A percentile compares a stretch with the other conserved stretches of the same genome.
Evolutionary conservation across 1,140 invertebrate genomes (phyloP).

Genomic region (Brachionus koreanus): DNA sequence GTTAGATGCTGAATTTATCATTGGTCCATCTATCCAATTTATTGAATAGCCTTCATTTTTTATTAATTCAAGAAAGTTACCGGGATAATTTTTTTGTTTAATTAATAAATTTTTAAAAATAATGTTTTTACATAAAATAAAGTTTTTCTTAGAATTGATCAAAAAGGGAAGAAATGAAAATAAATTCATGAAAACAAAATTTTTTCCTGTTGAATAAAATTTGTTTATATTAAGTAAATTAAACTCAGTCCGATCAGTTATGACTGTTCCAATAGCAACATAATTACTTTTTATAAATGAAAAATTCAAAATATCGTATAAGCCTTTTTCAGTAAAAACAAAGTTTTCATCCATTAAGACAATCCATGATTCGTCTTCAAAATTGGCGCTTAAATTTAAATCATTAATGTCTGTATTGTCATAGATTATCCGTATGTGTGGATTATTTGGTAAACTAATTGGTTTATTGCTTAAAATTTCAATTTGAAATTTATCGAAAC

Average conservation of each 20-base stretch:
- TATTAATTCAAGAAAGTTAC: slow-evolving; percentile 89
- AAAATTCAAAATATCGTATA: slow-evolving; percentile 88
- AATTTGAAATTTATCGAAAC: slow-evolving; percentile 90
- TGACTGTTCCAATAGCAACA: slow-evolving; percentile 94
- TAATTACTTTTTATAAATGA: slow-evolving; percentile 85
- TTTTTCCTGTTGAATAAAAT: slow-evolving; percentile 67
- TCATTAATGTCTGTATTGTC: slow-evolving; percentile 73
- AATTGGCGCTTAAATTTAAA: slow-evolving; percentile 83
- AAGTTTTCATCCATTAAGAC: slow-evolving; percentile 97
- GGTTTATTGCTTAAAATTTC: slow-evolving; percentile 93
- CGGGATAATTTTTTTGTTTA: slow-evolving; percentile 69
- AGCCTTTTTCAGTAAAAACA: slow-evolving; percentile 81
- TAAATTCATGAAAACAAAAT: background rate
- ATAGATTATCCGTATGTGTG: slow-evolving; percentile 70
- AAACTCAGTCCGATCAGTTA: slow-evolving; percentile 91
- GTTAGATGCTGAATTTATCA: slow-evolving; percentile 75
- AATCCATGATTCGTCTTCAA: slow-evolving; percentile 88
- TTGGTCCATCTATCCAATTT: slow-evolving; percentile 67
- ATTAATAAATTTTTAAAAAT: slow-evolving; percentile 89
- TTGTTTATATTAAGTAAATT: slow-evolving; percentile 69
- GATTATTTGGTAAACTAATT: slow-evolving; percentile 66
- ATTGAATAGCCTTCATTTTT: slow-evolving; percentile 59
- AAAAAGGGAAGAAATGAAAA: background rate
- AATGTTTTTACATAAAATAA: slow-evolving; percentile 64
- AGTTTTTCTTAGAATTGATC: background rate